A percentile compares a stretch with the other conserved stretches of the same genome.
phyloP scores from a whole-genome alignment of 2,797 vertebrate species.

The Anas acuta region DNA sequence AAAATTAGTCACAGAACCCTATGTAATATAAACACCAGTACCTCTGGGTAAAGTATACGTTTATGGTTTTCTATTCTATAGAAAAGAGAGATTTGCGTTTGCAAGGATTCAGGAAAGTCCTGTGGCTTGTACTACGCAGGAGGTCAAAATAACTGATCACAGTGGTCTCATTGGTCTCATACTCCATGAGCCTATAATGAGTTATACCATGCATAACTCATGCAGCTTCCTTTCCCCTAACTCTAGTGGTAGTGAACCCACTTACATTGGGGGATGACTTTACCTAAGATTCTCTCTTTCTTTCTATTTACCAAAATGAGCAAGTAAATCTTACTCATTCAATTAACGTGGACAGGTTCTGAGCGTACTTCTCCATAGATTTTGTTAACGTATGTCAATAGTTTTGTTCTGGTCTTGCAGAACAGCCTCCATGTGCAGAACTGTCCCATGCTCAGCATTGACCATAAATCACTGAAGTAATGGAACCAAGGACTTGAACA shows the following conservation, averaged over 20 bases:
- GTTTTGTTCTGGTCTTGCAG: neutral
- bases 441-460: neutral
- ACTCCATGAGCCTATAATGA: neutral
- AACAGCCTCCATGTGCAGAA: fast-evolving
- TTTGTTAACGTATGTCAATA: neutral
- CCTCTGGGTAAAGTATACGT: neutral
- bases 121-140: neutral
- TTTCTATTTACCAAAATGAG: neutral
- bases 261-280: neutral
- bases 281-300: neutral
- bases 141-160: neutral
- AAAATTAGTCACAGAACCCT: slow-evolving; percentile 47
- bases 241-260: neutral
- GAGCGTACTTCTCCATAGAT: neutral
- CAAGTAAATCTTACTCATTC: neutral
- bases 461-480: fast-evolving
- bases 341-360: neutral
- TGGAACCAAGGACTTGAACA: neutral
- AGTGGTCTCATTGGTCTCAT: neutral
- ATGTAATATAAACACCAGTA: slow-evolving; percentile 52
- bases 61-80: slow-evolving; percentile 16
- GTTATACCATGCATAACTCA: neutral
- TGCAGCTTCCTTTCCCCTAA: neutral
- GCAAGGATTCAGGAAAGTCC: slow-evolving; percentile 20
- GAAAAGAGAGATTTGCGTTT: slow-evolving; percentile 1